Percentiles rank a stretch among this genome's conserved stretches.
phyloP scores from a whole-genome alignment of 2,888 invertebrate species.

The Limnephilus lunatus region DNA sequence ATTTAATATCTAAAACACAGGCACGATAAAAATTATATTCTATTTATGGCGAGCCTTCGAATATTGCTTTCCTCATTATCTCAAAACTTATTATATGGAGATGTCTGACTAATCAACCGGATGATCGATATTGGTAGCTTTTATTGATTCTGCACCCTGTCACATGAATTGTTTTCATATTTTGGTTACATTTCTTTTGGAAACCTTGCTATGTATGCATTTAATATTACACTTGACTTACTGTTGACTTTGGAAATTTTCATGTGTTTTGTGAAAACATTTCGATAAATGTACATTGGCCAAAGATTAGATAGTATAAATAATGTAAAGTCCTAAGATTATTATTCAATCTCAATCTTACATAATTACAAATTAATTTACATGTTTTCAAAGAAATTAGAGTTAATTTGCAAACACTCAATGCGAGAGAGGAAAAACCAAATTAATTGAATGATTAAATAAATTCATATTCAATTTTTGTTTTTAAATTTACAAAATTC shows the following conservation, averaged over 20 bases:
- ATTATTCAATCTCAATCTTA: background rate
- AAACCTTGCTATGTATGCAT: background rate
- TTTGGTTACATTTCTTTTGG: background rate
- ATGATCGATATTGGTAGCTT: background rate
- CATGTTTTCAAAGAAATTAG: background rate
- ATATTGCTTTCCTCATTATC: background rate
- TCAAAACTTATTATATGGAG: too few relatives aligned
- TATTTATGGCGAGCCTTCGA: too few relatives aligned
- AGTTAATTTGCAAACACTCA: background rate
- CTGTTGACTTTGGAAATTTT: background rate
- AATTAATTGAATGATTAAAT: background rate
- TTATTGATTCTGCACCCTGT: background rate
- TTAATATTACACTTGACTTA: background rate
- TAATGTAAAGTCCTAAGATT: background rate
- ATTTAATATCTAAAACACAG: too few relatives aligned
- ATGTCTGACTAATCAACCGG: too few relatives aligned
- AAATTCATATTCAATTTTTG: background rate
- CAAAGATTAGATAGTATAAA: background rate
- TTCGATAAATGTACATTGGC: background rate
- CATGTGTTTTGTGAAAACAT: background rate
- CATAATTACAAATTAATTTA: background rate
- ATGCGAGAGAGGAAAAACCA: too few relatives aligned
- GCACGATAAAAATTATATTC: too few relatives aligned
- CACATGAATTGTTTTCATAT: background rate
- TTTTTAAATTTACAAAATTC: background rate